Evolutionary conservation across 2,797 vertebrate species (phyloP).

Genomic region (Tinamus major): DNA sequence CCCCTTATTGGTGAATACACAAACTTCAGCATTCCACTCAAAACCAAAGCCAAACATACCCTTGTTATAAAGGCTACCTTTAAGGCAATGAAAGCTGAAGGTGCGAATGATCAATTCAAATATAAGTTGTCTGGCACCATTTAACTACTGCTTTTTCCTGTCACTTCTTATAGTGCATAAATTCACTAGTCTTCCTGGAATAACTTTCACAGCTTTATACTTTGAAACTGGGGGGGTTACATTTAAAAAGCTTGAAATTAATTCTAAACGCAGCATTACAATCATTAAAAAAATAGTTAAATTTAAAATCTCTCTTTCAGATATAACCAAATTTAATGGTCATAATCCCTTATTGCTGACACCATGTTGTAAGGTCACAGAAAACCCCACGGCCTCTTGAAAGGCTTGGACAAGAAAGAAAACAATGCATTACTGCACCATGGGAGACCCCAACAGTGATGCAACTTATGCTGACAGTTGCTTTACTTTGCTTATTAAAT

Average conservation of each 20-base stretch:
- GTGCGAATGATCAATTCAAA: neutral
- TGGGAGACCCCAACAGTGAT: neutral
- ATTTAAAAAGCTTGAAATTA: neutral
- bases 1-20: too few relatives aligned
- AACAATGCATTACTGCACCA: neutral
- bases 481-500: constrained; percentile 17
- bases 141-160: neutral
- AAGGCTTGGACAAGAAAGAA: neutral
- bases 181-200: neutral
- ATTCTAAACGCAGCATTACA: neutral
- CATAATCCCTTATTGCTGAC: neutral
- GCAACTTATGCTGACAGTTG: neutral
- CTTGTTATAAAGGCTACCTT: neutral
- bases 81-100: neutral
- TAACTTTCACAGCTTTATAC: neutral
- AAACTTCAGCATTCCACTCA: too few relatives aligned
- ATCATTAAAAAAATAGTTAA: neutral
- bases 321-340: neutral
- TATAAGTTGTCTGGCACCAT: neutral
- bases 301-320: neutral
- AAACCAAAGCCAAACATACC: neutral
- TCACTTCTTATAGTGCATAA: neutral
- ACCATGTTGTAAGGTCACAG: neutral
- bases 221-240: neutral
- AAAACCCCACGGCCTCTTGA: neutral